A percentile compares a stretch with the other conserved stretches of the same genome.
These are phyloP conservation scores for Nephrocerus scutellatus DNA, from an alignment of 2,888 invertebrate species.

Conservation along the genomic window DNA sequence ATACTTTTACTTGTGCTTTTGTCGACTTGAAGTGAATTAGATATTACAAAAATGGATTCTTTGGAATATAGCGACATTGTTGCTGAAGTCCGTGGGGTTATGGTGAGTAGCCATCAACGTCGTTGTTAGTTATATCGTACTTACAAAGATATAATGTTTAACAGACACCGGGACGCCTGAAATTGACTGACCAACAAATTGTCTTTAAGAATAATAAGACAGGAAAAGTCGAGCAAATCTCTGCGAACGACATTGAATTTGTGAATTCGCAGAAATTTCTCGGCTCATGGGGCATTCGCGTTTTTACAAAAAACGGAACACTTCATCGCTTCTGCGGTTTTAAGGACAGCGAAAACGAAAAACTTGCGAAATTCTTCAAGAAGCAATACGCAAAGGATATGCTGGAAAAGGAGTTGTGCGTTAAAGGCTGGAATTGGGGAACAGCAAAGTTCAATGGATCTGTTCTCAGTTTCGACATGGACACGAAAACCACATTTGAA, in stretches of 20 bases:
- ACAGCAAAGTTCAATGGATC: conserved; percentile 88
- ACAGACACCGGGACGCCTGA: conserved; percentile 84
- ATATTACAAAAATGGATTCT: conserved; percentile 68
- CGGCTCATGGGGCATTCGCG: conserved; percentile 79
- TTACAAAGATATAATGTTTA: no score
- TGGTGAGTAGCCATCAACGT: conserved; percentile 56
- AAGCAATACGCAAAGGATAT: conserved; percentile 76
- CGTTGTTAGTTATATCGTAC: no score
- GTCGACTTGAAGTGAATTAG: no score
- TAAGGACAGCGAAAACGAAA: conserved; percentile 88
- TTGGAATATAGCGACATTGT: conserved; percentile 82
- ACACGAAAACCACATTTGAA: conserved; percentile 82
- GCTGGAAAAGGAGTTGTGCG: conserved; percentile 83
- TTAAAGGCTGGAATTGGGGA: conserved; percentile 99
- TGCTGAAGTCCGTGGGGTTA: conserved; percentile 76
- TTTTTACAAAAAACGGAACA: conserved; percentile 83
- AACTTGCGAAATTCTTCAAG: conserved; percentile 82
- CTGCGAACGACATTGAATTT: conserved; percentile 75
- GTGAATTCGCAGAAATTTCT: conserved; percentile 91
- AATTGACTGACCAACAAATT: conserved; percentile 83
- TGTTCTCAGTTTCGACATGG: conserved; percentile 77
- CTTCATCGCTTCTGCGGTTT: conserved; percentile 91
- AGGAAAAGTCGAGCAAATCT: conserved; percentile 89
- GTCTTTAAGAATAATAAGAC: conserved; percentile 94
- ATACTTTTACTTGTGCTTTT: no score